Evolutionary conservation across 2,888 invertebrate genomes (phyloP).

Genomic region (Hirudinaria manillensis): DNA sequence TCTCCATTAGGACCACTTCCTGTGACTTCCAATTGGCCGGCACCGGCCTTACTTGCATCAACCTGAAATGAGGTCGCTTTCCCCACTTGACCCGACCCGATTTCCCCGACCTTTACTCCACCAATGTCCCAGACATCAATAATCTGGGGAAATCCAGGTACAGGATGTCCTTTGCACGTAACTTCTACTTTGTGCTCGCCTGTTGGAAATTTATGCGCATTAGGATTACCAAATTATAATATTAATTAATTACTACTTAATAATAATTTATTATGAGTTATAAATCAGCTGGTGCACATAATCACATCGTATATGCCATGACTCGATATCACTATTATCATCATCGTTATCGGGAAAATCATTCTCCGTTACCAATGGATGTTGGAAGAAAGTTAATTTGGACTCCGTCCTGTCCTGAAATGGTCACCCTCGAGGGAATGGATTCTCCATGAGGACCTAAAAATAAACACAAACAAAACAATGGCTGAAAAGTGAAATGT

Average conservation of each 20-base stretch:
- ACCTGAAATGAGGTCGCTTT: constrained; percentile 6
- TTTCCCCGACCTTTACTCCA: background rate
- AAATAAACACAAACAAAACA: too few relatives aligned
- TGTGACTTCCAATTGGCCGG: background rate
- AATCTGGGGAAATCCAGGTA: constrained; percentile 1
- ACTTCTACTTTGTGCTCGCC: constrained; percentile 15
- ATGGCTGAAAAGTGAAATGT: too few relatives aligned
- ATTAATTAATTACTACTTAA: too few relatives aligned
- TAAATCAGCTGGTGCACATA: too few relatives aligned
- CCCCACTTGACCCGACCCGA: background rate
- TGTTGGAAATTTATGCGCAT: background rate
- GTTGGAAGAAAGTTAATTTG: constrained; percentile 15
- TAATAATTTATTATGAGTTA: too few relatives aligned
- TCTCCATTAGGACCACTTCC: background rate
- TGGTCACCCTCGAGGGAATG: background rate
- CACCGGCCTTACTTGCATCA: constrained; percentile 14
- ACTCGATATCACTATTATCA: background rate
- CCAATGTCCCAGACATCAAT: constrained; percentile 1
- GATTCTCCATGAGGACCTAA: background rate
- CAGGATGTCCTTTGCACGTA: background rate
- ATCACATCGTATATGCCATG: background rate
- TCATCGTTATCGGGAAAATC: background rate
- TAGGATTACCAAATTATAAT: too few relatives aligned
- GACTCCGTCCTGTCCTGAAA: background rate
- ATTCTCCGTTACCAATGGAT: background rate